A percentile compares a stretch with the other conserved stretches of the same genome.
Evolutionary conservation across 1,140 invertebrate species (phyloP).

Genomic region (Neodiprion virginianus): DNA sequence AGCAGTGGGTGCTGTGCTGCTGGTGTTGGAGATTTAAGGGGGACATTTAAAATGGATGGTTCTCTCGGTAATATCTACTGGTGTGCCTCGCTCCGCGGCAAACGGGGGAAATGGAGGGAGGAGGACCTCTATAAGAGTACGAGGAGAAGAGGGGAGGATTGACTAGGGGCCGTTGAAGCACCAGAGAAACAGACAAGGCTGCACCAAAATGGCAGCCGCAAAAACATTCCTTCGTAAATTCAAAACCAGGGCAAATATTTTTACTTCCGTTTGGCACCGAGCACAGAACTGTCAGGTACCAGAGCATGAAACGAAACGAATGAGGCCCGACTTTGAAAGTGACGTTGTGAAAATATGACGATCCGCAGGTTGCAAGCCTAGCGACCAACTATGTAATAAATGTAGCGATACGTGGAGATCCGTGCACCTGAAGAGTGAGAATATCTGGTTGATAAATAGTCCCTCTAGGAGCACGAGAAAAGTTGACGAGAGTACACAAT

Average conservation of each 20-base stretch:
- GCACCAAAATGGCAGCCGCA: background rate
- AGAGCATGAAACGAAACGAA: no score
- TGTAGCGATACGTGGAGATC: background rate
- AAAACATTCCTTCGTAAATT: background rate
- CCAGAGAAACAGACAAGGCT: background rate
- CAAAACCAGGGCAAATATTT: no score
- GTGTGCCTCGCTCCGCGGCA: background rate
- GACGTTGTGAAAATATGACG: background rate
- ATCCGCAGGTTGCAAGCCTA: background rate
- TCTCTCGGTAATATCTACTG: constrained; percentile 7
- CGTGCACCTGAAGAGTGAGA: background rate
- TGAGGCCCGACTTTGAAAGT: background rate
- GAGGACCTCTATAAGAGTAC: no score
- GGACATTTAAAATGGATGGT: constrained; percentile 7
- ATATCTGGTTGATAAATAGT: background rate
- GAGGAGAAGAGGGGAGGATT: background rate
- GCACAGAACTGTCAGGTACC: no score
- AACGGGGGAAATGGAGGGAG: background rate
- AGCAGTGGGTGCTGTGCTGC: constrained; percentile 1
- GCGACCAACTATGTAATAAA: background rate
- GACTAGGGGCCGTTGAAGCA: background rate
- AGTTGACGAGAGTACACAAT: background rate
- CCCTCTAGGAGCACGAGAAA: background rate
- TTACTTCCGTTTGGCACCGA: no score
- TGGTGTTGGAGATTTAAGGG: constrained; percentile 7